Percentiles rank a stretch among this genome's conserved stretches.
phyloP scores from a whole-genome alignment of 1,140 invertebrate species.

The Bombus pascuorum region DNA sequence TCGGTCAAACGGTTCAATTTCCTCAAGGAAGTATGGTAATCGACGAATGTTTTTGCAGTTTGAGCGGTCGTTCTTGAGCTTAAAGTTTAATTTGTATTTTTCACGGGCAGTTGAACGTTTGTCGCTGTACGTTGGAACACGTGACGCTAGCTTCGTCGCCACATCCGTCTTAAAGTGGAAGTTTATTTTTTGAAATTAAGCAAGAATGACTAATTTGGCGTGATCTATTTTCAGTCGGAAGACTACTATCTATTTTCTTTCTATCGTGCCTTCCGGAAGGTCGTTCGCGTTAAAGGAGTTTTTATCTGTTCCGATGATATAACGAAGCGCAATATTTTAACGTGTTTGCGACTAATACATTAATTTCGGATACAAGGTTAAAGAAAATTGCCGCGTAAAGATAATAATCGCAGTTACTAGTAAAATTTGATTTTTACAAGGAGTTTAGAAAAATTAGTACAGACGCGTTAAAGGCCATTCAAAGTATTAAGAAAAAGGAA shows the following conservation, averaged over 20 bases:
- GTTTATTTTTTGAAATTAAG: not conserved
- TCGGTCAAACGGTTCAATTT: not conserved
- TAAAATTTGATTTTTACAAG: not conserved
- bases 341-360: not conserved
- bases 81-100: not conserved
- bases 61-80: too few species aligned
- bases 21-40: not conserved
- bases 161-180: not conserved
- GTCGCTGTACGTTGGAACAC: not conserved
- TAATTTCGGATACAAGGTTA: not conserved
- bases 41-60: not conserved
- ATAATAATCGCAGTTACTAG: not conserved
- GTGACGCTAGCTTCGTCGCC: not conserved
- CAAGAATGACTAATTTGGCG: not conserved
- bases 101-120: not conserved
- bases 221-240: not conserved
- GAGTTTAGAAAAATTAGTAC: not conserved
- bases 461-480: too few species aligned
- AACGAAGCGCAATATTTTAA: not conserved
- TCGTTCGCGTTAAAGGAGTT: not conserved
- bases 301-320: not conserved
- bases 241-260: conserved; percentile 15
- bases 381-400: not conserved
- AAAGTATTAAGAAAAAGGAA: not conserved
- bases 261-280: conserved; percentile 4